A percentile compares a stretch with the other conserved stretches of the same genome.
These are phyloP conservation scores for Bombus picipes DNA, from an alignment of 1,140 invertebrate species.

Conservation along the genomic window DNA sequence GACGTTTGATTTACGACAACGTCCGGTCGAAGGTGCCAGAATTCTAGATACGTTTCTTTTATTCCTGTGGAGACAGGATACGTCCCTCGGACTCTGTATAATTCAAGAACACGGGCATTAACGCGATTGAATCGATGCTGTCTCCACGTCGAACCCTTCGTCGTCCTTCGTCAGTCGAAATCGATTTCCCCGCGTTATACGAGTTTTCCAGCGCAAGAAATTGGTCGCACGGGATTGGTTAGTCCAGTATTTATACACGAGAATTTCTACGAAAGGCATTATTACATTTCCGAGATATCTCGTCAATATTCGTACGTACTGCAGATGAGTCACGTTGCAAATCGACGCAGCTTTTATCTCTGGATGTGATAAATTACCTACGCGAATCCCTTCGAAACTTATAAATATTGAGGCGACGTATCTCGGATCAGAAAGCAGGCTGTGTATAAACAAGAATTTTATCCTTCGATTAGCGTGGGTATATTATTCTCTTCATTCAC, in stretches of 20 bases:
- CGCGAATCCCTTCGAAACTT: conserved; percentile 4
- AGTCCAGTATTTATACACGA: conserved; percentile 33
- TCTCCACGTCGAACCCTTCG: conserved; percentile 5
- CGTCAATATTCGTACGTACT: conserved; percentile 69
- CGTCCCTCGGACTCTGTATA: conserved; percentile 54
- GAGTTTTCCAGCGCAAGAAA: background rate
- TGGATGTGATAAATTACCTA: background rate
- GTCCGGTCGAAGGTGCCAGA: conserved; percentile 30
- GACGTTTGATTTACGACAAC: conserved; percentile 58
- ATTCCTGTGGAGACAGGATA: background rate
- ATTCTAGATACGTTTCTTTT: conserved; percentile 40
- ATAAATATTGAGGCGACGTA: conserved; percentile 50
- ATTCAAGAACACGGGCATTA: conserved; percentile 70
- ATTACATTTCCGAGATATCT: conserved; percentile 46
- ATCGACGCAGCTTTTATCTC: too few relatives aligned
- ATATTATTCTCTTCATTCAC: background rate
- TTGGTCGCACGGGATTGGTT: conserved; percentile 8
- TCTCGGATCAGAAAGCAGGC: accelerated
- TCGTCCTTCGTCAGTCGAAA: background rate
- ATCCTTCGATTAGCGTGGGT: background rate
- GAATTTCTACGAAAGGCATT: conserved; percentile 58
- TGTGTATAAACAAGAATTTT: background rate
- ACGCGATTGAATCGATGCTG: conserved; percentile 65
- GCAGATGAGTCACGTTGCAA: conserved; percentile 10
- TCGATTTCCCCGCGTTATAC: conserved; percentile 5